These are phyloP conservation scores for Clepsis dumicolana DNA, from an alignment of 2,888 invertebrate species.

Conservation along the genomic window DNA sequence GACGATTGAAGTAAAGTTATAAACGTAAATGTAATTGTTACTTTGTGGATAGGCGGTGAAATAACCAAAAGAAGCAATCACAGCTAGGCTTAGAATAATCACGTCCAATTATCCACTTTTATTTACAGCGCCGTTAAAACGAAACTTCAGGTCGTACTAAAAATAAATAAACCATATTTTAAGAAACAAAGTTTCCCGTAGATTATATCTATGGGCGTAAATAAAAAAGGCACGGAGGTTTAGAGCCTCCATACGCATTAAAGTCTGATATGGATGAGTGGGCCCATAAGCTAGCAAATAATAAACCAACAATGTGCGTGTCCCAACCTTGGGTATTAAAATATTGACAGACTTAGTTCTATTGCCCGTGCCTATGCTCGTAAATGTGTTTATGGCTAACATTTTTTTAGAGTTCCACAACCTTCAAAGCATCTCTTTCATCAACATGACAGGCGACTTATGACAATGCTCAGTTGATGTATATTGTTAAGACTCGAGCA, in stretches of 20 bases:
- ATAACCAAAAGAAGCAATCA: neutral
- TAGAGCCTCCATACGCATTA: slow-evolving; percentile 34
- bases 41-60: neutral
- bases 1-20: neutral
- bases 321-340: slow-evolving; percentile 28
- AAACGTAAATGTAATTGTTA: neutral
- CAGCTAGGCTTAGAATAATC: neutral
- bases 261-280: slow-evolving; percentile 41
- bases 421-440: neutral
- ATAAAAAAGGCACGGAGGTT: slow-evolving; percentile 22
- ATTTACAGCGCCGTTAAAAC: neutral
- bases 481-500: too few relatives aligned
- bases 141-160: neutral
- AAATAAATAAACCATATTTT: neutral
- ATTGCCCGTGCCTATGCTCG: neutral
- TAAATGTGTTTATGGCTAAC: slow-evolving; percentile 6
- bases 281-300: slow-evolving; percentile 30
- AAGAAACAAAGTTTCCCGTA: neutral
- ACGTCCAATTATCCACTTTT: neutral
- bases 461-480: too few relatives aligned
- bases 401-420: neutral
- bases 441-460: too few relatives aligned
- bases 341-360: slow-evolving; percentile 28
- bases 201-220: slow-evolving; percentile 14
- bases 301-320: slow-evolving; percentile 37